Evolutionary conservation across 2,888 invertebrate genomes (phyloP), one percentile per base, ranked within the genome.

Genomic region (Ctenicera cuprea): DNA sequence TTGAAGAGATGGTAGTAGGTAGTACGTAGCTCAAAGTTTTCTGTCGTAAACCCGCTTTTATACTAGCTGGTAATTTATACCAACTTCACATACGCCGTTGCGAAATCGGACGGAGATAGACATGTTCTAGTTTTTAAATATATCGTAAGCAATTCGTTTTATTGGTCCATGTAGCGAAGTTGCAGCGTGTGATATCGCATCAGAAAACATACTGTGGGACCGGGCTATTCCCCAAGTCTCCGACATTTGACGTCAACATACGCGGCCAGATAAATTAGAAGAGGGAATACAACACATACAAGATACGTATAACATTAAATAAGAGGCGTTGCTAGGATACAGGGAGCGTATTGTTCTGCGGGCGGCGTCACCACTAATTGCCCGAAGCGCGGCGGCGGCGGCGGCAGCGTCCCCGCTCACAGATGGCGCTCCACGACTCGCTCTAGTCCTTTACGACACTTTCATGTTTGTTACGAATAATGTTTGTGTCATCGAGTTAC

Each of bases 181-280:
- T 76, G 77, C 52, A 63, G 75, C 62, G 62, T 70, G 71, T 68
- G 71, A 79, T 79, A 79, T 81, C 85, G 81, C 84, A 85, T 85
- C 85, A 85, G 84, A 82, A 85, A 85, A 85, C 85, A 85, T 85
- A 85, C 83, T 78, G 81, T 85, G 85, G 85, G 85, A 85, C 82
- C 80, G 72, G 79, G 79, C 82, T 83, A 84, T 85, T 85, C 85
- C 85, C 85, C 83, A 79, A 83, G 83, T 82, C 83, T 82, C 82
- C 79, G 81, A 84, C 83, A 77, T 80, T 82, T 81, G 83, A 83
- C 82, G 84, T 82, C 84, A 82, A 83, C 84, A 83, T 82, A 82
- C 80, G 79, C 78, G 81, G 79, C 80, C 79, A 80, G 81, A 83
- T 84, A 85, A 85, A 85, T 85, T 84, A 85, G 84, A 84, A 80